phyloP scores from a whole-genome alignment of 2,113 vertebrate genomes.

The Daphoenositta chrysoptera region DNA sequence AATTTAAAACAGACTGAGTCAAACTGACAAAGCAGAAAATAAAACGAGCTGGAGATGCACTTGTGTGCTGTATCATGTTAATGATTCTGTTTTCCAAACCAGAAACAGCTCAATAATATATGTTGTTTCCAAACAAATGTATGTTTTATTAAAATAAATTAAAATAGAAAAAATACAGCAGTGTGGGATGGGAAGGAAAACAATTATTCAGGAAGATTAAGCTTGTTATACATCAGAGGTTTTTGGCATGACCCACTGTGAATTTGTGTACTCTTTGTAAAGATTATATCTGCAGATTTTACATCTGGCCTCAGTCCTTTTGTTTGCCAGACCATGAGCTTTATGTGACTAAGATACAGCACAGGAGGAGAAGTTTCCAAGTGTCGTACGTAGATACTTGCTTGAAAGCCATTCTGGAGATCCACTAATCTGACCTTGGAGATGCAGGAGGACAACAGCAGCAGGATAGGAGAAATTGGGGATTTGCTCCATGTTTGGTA shows the following conservation, averaged over 20 bases:
- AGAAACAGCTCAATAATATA: neutral
- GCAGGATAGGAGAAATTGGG: neutral
- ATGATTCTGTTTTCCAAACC: conserved; percentile 35
- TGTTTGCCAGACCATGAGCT: neutral
- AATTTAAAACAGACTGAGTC: conserved; percentile 50
- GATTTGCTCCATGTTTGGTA: neutral
- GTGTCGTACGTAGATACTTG: neutral
- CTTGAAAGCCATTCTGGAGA: neutral
- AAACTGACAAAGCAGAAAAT: conserved; percentile 58
- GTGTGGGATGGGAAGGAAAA: neutral
- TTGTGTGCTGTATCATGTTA: conserved; percentile 38
- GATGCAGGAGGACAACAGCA: neutral
- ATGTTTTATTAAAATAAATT: conserved; percentile 44
- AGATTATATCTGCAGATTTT: neutral
- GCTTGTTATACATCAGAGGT: neutral
- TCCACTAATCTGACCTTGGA: neutral
- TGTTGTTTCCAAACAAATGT: neutral
- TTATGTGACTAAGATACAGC: neutral
- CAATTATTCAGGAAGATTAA: conserved; percentile 27
- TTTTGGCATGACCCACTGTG: neutral
- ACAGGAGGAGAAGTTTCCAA: neutral
- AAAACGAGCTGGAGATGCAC: neutral
- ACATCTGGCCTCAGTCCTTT: neutral
- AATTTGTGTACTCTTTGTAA: neutral
- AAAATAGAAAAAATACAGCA: neutral